A percentile compares a stretch with the other conserved stretches of the same genome.
phyloP scores from a whole-genome alignment of 2,113 vertebrate genomes.

The Rhinogobius similis region DNA sequence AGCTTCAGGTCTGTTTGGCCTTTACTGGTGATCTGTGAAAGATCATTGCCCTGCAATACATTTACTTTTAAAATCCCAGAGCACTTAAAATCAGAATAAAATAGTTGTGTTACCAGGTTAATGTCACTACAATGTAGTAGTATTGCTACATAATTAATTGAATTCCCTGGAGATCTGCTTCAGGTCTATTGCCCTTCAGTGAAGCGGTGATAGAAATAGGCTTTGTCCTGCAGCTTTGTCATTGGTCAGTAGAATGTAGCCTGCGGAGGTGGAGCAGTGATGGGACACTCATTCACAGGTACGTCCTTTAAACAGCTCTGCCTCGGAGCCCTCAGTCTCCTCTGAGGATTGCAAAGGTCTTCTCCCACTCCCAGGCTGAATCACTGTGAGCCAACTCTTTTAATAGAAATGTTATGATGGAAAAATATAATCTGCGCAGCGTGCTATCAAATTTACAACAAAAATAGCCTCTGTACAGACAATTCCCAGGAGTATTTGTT shows the following conservation, averaged over 20 bases:
- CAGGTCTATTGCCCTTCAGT: background rate
- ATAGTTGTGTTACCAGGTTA: background rate
- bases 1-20: background rate
- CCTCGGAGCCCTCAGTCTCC: constrained; percentile 14
- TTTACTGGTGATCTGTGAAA: background rate
- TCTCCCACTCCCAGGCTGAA: constrained; percentile 23
- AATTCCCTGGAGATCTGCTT: background rate
- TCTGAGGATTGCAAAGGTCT: constrained; percentile 7
- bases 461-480: constrained; percentile 12
- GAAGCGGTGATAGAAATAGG: background rate
- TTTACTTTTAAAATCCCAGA: background rate
- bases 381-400: constrained; percentile 14
- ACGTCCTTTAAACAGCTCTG: background rate
- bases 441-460: background rate
- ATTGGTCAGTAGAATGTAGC: constrained; percentile 7
- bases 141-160: background rate
- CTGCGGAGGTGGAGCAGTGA: background rate
- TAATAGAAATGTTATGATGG: background rate
- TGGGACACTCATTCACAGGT: constrained; percentile 28
- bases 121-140: background rate
- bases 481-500: background rate
- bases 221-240: constrained; percentile 6
- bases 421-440: background rate
- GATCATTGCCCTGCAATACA: no score
- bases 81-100: background rate